These are phyloP conservation scores for Hemistola chrysoprasaria DNA, from an alignment of 2,888 invertebrate species.

Conservation along the genomic window DNA sequence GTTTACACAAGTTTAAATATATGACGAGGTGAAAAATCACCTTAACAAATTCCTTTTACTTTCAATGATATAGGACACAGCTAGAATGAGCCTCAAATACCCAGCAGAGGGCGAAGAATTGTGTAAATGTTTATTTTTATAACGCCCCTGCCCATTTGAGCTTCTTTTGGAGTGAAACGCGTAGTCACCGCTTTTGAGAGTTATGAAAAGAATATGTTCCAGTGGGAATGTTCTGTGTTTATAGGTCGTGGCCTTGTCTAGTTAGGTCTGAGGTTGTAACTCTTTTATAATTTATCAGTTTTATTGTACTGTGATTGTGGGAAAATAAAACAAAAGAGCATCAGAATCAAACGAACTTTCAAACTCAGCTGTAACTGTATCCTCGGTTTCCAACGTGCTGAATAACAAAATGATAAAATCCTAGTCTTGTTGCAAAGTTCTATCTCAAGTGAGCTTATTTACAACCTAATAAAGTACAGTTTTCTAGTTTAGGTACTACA, in stretches of 20 bases:
- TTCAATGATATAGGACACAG: slow-evolving; percentile 9
- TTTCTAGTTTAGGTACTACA: too few relatives aligned
- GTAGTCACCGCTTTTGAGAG: slow-evolving; percentile 57
- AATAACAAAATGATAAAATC: too few relatives aligned
- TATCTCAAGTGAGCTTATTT: too few relatives aligned
- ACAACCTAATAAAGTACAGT: too few relatives aligned
- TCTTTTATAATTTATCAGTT: slow-evolving; percentile 20
- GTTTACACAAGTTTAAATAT: too few relatives aligned
- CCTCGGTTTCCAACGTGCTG: too few relatives aligned
- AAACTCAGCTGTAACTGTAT: background rate
- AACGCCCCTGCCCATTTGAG: slow-evolving; percentile 32
- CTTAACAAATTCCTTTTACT: background rate
- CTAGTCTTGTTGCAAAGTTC: too few relatives aligned
- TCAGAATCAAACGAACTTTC: background rate
- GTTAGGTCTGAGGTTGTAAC: slow-evolving; percentile 44
- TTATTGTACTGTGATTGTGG: too few relatives aligned
- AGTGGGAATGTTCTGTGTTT: slow-evolving; percentile 45
- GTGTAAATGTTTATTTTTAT: slow-evolving; percentile 51
- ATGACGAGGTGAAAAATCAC: too few relatives aligned
- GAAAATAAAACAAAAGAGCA: background rate
- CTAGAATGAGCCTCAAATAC: slow-evolving; percentile 20
- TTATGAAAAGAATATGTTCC: slow-evolving; percentile 55
- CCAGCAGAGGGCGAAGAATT: slow-evolving; percentile 29
- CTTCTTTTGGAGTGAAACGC: slow-evolving; percentile 47
- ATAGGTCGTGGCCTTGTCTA: slow-evolving; percentile 54